Evolutionary conservation across 2,113 vertebrate species (phyloP), one percentile per base, ranked within the genome.

Genomic region (Rhinolophus ferrumequinum): DNA sequence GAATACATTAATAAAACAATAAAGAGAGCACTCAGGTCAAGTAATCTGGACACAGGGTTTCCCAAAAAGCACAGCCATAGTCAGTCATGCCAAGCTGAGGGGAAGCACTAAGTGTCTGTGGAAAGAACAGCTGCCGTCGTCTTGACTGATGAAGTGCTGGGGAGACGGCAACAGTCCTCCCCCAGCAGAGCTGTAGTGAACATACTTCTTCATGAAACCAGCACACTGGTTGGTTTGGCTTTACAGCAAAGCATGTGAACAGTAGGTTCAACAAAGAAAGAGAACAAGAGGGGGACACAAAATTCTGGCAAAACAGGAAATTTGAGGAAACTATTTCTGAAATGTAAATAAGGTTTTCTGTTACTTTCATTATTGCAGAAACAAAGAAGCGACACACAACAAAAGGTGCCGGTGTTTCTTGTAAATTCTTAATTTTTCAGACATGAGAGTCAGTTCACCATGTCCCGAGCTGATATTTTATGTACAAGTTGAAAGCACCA

Each of bases 271-370:
- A 93, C 0, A 95, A 85, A 88, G 84, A 75, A 56, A 85, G 89
- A 90, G 86, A 75, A 33, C 35, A 33, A 26, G 38, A 38, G 54
- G 62, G 10, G 80, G 72, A 96, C 88, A 3, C 87, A 1, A 82
- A 97, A 98, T 98, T 95, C 97, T 96, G 97, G 97, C 97, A 79
- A 97, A 98, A 97, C 97, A 98, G 98, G 98, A 98, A 98, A 98
- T 97, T 96, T 90, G 97, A 95, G 94, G 97, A 98, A 98, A 98
- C 97, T 97, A 98, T 98, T 98, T 98, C 97, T 98, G 97, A 97
- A 98, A 98, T 97, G 98, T 98, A 98, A 99, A 98, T 98, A 98
- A 97, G 97, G 95, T 93, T 97, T 98, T 89, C 97, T 97, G 98
- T 97, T 98, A 98, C 98, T 99, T 98, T 98, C 98, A 94, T 97